These are phyloP conservation scores for Ophonus ardosiacus DNA, from an alignment of 2,888 invertebrate genomes.

Conservation along the genomic window DNA sequence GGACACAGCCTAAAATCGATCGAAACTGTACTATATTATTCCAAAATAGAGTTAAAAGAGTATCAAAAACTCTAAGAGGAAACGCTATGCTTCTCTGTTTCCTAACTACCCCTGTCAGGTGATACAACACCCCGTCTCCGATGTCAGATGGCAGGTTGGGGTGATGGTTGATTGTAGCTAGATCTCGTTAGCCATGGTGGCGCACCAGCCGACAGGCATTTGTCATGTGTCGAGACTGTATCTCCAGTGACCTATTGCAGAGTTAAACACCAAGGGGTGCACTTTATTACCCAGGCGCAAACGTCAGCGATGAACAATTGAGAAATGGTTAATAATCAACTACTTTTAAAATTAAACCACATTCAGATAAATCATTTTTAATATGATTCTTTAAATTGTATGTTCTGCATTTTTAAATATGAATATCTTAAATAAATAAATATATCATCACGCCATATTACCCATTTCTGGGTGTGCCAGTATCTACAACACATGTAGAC, in stretches of 20 bases:
- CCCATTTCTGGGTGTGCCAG: no score
- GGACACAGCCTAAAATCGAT: no score
- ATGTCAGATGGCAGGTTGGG: conserved; percentile 29
- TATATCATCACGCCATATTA: no score
- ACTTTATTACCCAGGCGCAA: not conserved
- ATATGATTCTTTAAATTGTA: no score
- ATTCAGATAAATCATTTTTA: no score
- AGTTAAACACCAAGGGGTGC: not conserved
- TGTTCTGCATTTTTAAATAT: no score
- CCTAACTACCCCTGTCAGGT: not conserved
- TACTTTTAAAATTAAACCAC: not conserved
- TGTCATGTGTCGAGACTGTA: conserved; percentile 36
- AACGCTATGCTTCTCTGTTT: not conserved
- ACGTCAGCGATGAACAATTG: not conserved
- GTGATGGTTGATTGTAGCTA: conserved; percentile 52
- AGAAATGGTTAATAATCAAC: not conserved
- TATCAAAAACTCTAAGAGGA: no score
- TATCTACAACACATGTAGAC: no score
- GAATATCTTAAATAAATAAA: no score
- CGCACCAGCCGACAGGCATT: conserved; percentile 32
- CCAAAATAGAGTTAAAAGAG: no score
- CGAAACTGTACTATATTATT: no score
- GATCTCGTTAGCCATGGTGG: conserved; percentile 48
- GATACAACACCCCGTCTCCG: not conserved
- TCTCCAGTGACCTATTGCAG: conserved; percentile 6